Evolutionary conservation across 2,113 vertebrate genomes (phyloP), one percentile per base, ranked within the genome.

Genomic region (Scolopax mira): DNA sequence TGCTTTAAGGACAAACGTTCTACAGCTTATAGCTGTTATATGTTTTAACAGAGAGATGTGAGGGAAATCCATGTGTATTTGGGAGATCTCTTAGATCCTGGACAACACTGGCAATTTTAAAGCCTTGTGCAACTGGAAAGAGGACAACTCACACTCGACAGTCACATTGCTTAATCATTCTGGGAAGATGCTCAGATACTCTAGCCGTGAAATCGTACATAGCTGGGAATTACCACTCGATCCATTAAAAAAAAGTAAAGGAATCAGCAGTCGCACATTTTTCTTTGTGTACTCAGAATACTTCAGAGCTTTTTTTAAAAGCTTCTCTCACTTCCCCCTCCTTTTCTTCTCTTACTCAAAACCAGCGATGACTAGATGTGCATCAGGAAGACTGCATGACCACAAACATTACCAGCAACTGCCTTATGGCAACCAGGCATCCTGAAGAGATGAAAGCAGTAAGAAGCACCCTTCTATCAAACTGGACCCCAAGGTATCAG

Each of bases 261-360:
- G 11, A 79, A 78, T 7, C 23, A 72, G n/a, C 37, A 72, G 54
- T 72, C 85, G 35, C 18, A 82, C 31, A 24, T 88, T 79, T 86
- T 92, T 83, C 39, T 88, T 25, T 17, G 28, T 23, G 18, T 23
- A 54, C n/a, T 83, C 85, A 65, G 70, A 90, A 93, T 75, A 88
- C 10, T 72, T 75, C 17, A 85, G 81, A 75, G 44, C 22, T 55
- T 91, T 85, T 88, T 79, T 27, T 7, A 72, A 72, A 94, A 88
- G n/a, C n/a, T 89, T 51, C 57, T 95, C 52, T 93, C 93, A 79
- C 82, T 95, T 97, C 85, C 74, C 61, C 62, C 54, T 91, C 44
- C 22, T 67, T 46, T 93, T 86, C 39, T 88, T 67, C 70, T 93
- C 62, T 95, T 79, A 79, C 87, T 93, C 30, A 85, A 54, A 95